Evolutionary conservation across 2,888 invertebrate genomes (phyloP).

Genomic region (Ophion obscuratus): DNA sequence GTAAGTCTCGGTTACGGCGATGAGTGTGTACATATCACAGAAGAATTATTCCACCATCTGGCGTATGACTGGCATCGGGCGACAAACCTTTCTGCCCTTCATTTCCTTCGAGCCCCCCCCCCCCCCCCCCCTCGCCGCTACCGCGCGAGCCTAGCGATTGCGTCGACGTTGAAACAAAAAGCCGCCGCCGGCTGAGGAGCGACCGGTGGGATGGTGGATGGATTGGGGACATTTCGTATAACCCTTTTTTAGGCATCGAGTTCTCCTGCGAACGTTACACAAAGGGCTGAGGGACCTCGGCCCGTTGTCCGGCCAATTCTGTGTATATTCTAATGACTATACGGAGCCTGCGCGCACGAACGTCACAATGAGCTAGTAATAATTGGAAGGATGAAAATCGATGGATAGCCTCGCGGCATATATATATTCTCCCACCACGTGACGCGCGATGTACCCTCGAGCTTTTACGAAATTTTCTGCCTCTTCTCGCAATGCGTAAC

Average conservation of each 20-base stretch:
- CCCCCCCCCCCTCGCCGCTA: conserved; percentile 13
- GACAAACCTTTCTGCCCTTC: conserved; percentile 8
- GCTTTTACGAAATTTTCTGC: neutral
- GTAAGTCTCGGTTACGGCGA: conserved; percentile 1
- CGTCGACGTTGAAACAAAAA: conserved; percentile 64
- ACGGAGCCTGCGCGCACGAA: neutral
- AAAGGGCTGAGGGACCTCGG: conserved; percentile 61
- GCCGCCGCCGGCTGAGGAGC: neutral
- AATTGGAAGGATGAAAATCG: conserved; percentile 80
- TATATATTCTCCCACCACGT: neutral
- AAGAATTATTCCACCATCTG: conserved; percentile 49
- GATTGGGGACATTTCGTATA: conserved; percentile 58
- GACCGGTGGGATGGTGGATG: conserved; percentile 25
- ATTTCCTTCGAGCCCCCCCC: conserved; percentile 35
- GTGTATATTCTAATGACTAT: conserved; percentile 12
- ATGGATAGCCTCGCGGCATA: conserved; percentile 64
- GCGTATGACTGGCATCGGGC: conserved; percentile 1
- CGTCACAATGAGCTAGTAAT: conserved; percentile 75
- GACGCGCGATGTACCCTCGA: too few relatives aligned
- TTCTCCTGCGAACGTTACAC: conserved; percentile 57
- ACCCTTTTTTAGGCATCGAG: conserved; percentile 56
- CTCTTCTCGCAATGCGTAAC: neutral
- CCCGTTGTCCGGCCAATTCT: conserved; percentile 51
- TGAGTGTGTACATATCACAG: neutral
- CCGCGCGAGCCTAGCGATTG: neutral